Evolutionary conservation across 2,888 invertebrate genomes (phyloP).

Genomic region (Galerucella pusilla): DNA sequence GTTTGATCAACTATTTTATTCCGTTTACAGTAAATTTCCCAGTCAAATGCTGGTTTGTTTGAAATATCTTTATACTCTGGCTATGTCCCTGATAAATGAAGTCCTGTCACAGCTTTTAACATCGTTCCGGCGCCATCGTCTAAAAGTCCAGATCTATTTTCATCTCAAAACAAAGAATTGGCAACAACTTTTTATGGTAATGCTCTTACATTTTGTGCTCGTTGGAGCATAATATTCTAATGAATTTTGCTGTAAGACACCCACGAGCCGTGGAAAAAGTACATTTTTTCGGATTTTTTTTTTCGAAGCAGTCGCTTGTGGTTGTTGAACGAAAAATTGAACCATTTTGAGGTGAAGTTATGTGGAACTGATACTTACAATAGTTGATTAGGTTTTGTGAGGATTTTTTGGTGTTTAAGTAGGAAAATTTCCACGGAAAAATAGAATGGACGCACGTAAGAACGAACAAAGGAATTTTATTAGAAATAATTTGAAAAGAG

Average conservation of each 20-base stretch:
- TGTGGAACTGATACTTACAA: constrained; percentile 13
- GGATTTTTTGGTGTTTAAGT: no score
- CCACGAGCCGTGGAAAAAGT: constrained; percentile 19
- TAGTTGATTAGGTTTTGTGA: no score
- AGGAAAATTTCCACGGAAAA: no score
- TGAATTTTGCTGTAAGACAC: constrained; percentile 28
- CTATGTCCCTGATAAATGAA: constrained; percentile 36
- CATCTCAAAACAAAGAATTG: constrained; percentile 51
- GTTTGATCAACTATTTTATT: no score
- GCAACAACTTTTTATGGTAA: constrained; percentile 46
- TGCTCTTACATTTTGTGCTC: constrained; percentile 41
- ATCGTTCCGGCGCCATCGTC: constrained; percentile 50
- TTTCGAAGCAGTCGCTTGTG: no score
- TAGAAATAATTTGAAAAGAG: no score
- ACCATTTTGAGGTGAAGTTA: not conserved
- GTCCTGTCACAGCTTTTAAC: constrained; percentile 44
- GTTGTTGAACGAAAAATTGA: not conserved
- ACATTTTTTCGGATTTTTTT: constrained; percentile 8
- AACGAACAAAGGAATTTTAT: no score
- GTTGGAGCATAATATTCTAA: constrained; percentile 43
- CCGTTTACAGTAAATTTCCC: no score
- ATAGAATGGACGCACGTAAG: no score
- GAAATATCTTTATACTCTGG: constrained; percentile 10
- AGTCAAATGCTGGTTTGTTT: not conserved
- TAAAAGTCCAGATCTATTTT: constrained; percentile 46